A percentile compares a stretch with the other conserved stretches of the same genome.
phyloP scores from a whole-genome alignment of 2,113 vertebrate species.

The Macaca mulatta region DNA sequence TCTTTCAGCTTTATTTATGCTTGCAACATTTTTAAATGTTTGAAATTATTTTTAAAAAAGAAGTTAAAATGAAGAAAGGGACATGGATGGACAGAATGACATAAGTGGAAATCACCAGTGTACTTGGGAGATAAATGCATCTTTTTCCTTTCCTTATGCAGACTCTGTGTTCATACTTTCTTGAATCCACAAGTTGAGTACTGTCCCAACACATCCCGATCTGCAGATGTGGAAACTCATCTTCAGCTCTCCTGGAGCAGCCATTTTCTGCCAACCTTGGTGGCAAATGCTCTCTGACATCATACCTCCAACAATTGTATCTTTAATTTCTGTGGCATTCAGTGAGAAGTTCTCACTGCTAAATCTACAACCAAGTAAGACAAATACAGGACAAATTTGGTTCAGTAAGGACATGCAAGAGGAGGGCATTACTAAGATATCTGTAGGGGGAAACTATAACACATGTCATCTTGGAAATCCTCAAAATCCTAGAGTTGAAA shows the following conservation, averaged over 20 bases:
- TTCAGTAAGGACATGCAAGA: not conserved
- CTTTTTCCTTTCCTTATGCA: not conserved
- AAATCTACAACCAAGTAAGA: not conserved
- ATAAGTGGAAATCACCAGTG: not conserved
- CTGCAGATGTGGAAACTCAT: not conserved
- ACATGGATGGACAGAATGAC: not conserved
- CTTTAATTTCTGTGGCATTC: slow-evolving; percentile 32
- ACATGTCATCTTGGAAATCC: slow-evolving; percentile 19
- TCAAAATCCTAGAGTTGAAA: slow-evolving; percentile 41
- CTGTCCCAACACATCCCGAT: not conserved
- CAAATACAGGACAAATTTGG: slow-evolving; percentile 25
- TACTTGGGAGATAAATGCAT: not conserved
- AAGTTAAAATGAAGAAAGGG: slow-evolving; percentile 23
- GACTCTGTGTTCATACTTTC: not conserved
- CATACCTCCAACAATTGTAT: not conserved
- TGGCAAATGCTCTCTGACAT: slow-evolving; percentile 20
- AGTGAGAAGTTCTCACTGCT: slow-evolving; percentile 1
- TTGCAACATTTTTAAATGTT: not conserved
- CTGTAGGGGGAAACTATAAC: not conserved
- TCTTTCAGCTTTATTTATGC: slow-evolving; percentile 7
- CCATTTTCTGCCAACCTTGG: slow-evolving; percentile 21
- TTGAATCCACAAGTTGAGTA: not conserved
- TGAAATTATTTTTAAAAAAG: slow-evolving; percentile 42
- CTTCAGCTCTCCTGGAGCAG: not conserved
- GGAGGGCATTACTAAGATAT: slow-evolving; percentile 1